phyloP scores from a whole-genome alignment of 2,888 invertebrate species.

The Lochmaea crataegi region DNA sequence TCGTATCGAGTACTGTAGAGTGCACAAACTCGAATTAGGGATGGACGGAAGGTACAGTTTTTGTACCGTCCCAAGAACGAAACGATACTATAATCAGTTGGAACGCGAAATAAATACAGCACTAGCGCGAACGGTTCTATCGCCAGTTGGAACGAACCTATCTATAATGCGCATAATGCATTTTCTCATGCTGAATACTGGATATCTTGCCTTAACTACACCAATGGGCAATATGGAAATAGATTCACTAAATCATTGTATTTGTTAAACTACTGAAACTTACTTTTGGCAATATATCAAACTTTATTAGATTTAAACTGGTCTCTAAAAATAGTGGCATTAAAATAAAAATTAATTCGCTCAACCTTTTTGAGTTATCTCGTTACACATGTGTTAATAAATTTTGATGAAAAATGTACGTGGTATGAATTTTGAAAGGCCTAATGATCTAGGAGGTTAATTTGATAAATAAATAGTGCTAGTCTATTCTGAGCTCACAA shows the following conservation, averaged over 20 bases:
- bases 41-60: too few species aligned
- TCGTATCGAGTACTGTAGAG: too few species aligned
- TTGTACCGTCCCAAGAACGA: too few species aligned
- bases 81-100: too few species aligned
- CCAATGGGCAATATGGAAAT: slow-evolving; percentile 22
- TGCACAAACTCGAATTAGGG: too few species aligned
- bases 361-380: slow-evolving; percentile 24
- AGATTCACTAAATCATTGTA: slow-evolving; percentile 25
- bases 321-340: slow-evolving; percentile 46
- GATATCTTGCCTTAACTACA: slow-evolving; percentile 24
- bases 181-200: background rate
- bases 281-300: slow-evolving; percentile 50
- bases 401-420: background rate
- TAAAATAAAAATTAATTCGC: slow-evolving; percentile 42
- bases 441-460: background rate
- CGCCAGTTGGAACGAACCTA: too few species aligned
- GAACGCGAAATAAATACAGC: too few species aligned
- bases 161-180: too few species aligned
- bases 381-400: slow-evolving; percentile 14
- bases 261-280: slow-evolving; percentile 31
- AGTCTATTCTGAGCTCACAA: too few species aligned
- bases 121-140: too few species aligned
- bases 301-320: slow-evolving; percentile 48
- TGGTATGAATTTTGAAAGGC: background rate
- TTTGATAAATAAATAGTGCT: too few species aligned